Conservation (phyloP, 1,140 invertebrate genomes). For the Helicorthomorpha holstii region DNA sequence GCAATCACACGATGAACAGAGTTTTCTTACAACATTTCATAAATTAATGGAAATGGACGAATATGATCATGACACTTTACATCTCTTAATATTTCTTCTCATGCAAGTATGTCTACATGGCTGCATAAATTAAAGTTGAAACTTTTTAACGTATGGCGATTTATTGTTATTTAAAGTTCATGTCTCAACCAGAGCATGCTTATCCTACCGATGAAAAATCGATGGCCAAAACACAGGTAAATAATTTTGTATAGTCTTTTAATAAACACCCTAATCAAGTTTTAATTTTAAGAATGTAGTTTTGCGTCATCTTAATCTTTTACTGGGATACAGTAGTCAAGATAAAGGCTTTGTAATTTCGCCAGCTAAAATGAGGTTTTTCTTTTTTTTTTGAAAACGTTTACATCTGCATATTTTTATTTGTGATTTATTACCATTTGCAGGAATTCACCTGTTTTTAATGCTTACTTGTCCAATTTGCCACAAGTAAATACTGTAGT, state of each 20-base stretch:
- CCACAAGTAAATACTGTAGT: conserved; percentile 37
- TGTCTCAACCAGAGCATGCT: conserved; percentile 35
- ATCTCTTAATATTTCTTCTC: conserved; percentile 82
- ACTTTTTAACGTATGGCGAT: conserved; percentile 10
- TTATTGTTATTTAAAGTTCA: conserved; percentile 17
- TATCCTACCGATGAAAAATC: conserved; percentile 72
- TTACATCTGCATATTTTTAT: conserved; percentile 1
- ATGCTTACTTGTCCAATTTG: conserved; percentile 81
- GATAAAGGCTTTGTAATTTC: conserved; percentile 79
- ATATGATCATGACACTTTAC: conserved; percentile 85
- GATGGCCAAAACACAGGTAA: conserved; percentile 37
- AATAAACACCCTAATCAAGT: neutral
- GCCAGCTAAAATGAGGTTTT: conserved; percentile 63
- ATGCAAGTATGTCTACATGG: conserved; percentile 54
- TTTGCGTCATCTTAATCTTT: conserved; percentile 74
- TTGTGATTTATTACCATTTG: conserved; percentile 16
- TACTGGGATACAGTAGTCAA: conserved; percentile 81
- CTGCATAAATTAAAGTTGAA: conserved; percentile 5
- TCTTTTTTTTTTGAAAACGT: conserved; percentile 2
- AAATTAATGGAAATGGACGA: conserved; percentile 80
- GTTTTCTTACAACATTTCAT: conserved; percentile 34
- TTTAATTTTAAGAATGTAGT: conserved; percentile 57
- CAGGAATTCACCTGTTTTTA: conserved; percentile 80
- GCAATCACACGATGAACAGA: conserved; percentile 36
- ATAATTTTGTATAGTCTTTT: neutral